Evolutionary conservation across 2,888 invertebrate genomes (phyloP).

Genomic region (Agrochola macilenta): DNA sequence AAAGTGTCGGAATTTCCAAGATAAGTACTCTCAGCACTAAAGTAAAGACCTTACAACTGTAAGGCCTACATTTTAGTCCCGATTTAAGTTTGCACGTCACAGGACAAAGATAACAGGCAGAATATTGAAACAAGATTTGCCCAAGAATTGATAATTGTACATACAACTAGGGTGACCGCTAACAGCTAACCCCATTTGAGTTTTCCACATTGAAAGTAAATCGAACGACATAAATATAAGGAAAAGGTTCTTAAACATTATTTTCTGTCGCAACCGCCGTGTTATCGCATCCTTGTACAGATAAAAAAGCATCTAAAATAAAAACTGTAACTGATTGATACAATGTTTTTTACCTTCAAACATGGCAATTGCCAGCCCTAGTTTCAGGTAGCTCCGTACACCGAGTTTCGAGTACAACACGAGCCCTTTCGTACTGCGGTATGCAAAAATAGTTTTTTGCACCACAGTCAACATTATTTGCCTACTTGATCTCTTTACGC

Average conservation of each 20-base stretch:
- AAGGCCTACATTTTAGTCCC: constrained; percentile 1
- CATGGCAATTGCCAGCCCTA: constrained; percentile 62
- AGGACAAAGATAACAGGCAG: constrained; percentile 1
- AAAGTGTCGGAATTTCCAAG: background rate
- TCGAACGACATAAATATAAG: background rate
- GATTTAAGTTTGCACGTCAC: background rate
- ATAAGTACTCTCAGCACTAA: background rate
- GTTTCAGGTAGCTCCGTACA: constrained; percentile 65
- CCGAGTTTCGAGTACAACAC: constrained; percentile 74
- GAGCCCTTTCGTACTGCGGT: constrained; percentile 81
- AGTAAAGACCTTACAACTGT: background rate
- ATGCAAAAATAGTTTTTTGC: constrained; percentile 69
- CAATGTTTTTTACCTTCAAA: background rate
- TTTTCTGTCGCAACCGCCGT: background rate
- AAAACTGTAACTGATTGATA: background rate
- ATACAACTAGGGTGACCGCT: constrained; percentile 2
- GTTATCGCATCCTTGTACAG: background rate
- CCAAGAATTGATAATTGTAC: constrained; percentile 6
- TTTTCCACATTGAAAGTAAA: background rate
- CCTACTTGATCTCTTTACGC: constrained; percentile 62
- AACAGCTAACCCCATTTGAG: background rate
- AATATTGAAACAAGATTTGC: constrained; percentile 24
- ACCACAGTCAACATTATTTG: constrained; percentile 67
- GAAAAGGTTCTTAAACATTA: background rate
- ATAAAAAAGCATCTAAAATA: background rate